phyloP scores from a whole-genome alignment of 37 sponge, comb jelly and placozoan genomes.

The Geodia barretti region DNA sequence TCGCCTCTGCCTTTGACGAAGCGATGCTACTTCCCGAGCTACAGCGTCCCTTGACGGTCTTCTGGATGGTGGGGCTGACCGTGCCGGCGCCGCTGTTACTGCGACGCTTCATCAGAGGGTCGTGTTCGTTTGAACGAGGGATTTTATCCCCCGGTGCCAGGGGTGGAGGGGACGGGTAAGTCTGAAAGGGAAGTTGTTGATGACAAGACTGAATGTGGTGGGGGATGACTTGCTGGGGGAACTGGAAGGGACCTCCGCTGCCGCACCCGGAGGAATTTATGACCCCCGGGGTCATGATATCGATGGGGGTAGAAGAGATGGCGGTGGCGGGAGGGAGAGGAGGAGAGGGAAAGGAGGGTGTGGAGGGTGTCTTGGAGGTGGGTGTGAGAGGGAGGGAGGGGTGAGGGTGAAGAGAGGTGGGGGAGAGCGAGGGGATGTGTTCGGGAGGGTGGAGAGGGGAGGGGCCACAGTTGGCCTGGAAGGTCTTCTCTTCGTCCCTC shows the following conservation, averaged over 20 bases:
- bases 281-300: neutral
- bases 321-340: neutral
- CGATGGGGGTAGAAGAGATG: neutral
- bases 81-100: conserved; percentile 35
- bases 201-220: neutral
- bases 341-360: conserved; percentile 6
- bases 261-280: neutral
- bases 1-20: neutral
- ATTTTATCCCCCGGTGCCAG: conserved; percentile 57
- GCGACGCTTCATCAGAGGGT: conserved; percentile 50
- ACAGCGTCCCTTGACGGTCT: conserved; percentile 16
- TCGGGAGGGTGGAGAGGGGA: neutral
- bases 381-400: neutral
- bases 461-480: neutral
- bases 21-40: neutral
- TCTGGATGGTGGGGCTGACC: conserved; percentile 60
- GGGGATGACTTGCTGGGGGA: neutral
- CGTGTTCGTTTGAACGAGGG: conserved; percentile 43
- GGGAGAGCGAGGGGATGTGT: neutral
- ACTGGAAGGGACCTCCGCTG: neutral
- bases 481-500: conserved; percentile 74
- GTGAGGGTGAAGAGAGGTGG: neutral
- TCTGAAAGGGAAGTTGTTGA: neutral
- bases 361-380: neutral
- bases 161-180: conserved; percentile 31